phyloP scores from a whole-genome alignment of 2,113 vertebrate species.

The Heptranchias perlo region DNA sequence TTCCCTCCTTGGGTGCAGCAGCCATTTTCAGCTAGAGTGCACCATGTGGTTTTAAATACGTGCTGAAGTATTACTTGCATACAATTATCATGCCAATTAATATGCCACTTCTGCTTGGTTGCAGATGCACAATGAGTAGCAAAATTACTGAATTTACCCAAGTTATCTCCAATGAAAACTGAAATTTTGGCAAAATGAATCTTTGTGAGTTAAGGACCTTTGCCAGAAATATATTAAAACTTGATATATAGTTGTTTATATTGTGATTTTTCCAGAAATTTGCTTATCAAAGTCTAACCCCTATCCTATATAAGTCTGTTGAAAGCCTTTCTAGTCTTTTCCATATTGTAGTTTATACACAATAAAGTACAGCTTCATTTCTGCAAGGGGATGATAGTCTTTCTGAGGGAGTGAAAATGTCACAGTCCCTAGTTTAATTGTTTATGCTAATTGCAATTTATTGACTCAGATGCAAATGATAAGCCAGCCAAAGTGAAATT shows the following conservation, averaged over 20 bases:
- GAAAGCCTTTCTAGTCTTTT: neutral
- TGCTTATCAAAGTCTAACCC: neutral
- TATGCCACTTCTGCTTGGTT: neutral
- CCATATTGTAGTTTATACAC: neutral
- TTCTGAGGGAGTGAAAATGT: conserved; percentile 97
- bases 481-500: conserved; percentile 99
- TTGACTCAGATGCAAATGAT: conserved; percentile 99
- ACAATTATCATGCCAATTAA: conserved; percentile 30
- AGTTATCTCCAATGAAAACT: neutral
- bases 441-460: conserved; percentile 99
- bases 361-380: neutral
- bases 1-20: neutral
- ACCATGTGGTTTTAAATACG: conserved; percentile 7
- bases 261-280: neutral
- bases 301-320: neutral
- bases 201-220: neutral
- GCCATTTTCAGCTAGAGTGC: conserved; percentile 19
- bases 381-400: conserved; percentile 44
- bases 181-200: neutral
- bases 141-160: neutral
- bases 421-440: conserved; percentile 99
- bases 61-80: neutral
- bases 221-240: neutral
- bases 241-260: neutral
- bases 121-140: conserved; percentile 11